Evolutionary conservation across 2,888 invertebrate genomes (phyloP).

Genomic region (Idaea biselata): DNA sequence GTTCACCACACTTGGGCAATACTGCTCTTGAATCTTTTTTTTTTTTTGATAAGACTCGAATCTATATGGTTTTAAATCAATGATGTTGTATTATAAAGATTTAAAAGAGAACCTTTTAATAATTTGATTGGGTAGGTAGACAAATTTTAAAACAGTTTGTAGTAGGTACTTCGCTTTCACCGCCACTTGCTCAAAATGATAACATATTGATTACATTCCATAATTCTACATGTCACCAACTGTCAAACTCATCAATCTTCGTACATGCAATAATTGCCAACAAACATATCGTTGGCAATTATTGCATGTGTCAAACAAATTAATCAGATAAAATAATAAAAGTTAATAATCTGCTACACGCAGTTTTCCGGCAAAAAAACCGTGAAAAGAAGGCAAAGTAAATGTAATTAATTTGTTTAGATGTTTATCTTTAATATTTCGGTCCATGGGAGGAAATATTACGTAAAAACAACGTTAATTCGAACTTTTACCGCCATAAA

Average conservation of each 20-base stretch:
- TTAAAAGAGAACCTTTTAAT: too few relatives aligned
- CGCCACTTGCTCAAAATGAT: neutral
- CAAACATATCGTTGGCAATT: neutral
- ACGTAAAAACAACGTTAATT: slow-evolving; percentile 23
- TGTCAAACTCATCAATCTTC: neutral
- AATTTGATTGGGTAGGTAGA: too few relatives aligned
- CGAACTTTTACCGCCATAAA: slow-evolving; percentile 23
- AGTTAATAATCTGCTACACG: neutral
- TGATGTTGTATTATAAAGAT: too few relatives aligned
- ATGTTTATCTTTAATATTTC: slow-evolving; percentile 13
- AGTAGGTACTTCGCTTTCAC: neutral
- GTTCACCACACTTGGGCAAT: too few relatives aligned
- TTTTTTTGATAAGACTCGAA: too few relatives aligned
- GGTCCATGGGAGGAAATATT: slow-evolving; percentile 8
- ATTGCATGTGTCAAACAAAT: neutral
- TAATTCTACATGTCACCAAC: neutral
- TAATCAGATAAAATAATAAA: neutral
- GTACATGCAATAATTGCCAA: too few relatives aligned
- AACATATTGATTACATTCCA: neutral
- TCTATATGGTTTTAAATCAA: too few relatives aligned
- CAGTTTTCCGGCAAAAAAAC: neutral
- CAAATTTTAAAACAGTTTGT: neutral
- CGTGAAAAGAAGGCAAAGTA: neutral
- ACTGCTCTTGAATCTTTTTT: too few relatives aligned
- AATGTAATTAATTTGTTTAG: slow-evolving; percentile 14